Conservation (phyloP, 2,888 invertebrate species). For the Leptura quadrifasciata region DNA sequence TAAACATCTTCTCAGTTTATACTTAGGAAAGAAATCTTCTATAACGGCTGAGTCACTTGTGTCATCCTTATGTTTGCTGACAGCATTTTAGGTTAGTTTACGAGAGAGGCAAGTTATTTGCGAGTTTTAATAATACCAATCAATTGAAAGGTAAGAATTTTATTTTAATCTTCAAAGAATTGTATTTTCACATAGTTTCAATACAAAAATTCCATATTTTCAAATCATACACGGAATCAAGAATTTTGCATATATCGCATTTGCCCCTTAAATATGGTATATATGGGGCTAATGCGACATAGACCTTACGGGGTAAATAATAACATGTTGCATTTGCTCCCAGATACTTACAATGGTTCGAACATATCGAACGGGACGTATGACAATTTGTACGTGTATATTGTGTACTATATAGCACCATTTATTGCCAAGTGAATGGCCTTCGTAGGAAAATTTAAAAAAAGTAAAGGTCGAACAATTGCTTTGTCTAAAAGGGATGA, state of each 20-base stretch:
- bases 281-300: slow-evolving; percentile 5
- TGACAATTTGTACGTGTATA: slow-evolving; percentile 8
- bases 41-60: too few species aligned
- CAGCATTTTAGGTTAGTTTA: background rate
- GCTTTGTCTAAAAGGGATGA: background rate
- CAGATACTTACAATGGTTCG: slow-evolving; percentile 20
- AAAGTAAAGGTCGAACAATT: slow-evolving; percentile 3
- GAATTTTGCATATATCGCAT: slow-evolving; percentile 14
- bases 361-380: slow-evolving; percentile 8
- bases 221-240: background rate
- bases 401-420: slow-evolving; percentile 1
- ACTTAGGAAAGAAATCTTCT: background rate
- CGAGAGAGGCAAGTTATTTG: too few species aligned
- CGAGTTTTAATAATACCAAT: background rate
- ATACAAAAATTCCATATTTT: slow-evolving; percentile 2
- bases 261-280: slow-evolving; percentile 15
- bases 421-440: slow-evolving; percentile 10
- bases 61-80: too few species aligned
- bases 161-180: slow-evolving; percentile 8
- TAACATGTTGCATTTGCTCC: background rate
- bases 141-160: slow-evolving; percentile 24
- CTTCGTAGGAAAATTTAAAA: background rate
- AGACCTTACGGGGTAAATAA: slow-evolving; percentile 12
- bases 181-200: background rate
- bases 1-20: slow-evolving; percentile 4